Evolutionary conservation across 2,888 invertebrate species (phyloP).

Genomic region (Tiliacea citrago): DNA sequence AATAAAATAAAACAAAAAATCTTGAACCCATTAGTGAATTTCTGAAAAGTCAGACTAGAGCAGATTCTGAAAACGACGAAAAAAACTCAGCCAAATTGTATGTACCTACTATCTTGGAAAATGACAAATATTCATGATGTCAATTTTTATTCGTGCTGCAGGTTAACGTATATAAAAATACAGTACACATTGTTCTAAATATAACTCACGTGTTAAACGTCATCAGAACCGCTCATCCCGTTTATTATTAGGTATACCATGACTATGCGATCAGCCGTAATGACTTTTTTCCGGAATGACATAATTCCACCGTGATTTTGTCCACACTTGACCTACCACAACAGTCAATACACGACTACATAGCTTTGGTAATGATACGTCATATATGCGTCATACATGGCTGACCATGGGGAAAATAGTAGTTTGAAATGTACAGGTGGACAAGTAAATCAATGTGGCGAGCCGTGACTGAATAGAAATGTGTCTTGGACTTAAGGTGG

Average conservation of each 20-base stretch:
- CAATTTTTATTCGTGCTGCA: not conserved
- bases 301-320: slow-evolving; percentile 23
- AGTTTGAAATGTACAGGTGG: slow-evolving; percentile 45
- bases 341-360: slow-evolving; percentile 21
- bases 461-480: not conserved
- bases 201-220: slow-evolving; percentile 14
- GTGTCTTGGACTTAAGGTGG: not conserved
- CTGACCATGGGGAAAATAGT: slow-evolving; percentile 72
- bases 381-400: slow-evolving; percentile 71
- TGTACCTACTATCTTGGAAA: not conserved
- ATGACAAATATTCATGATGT: not conserved
- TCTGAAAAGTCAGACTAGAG: too few relatives aligned
- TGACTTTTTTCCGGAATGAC: slow-evolving; percentile 31
- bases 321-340: slow-evolving; percentile 47
- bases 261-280: not conserved
- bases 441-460: slow-evolving; percentile 5
- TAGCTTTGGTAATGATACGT: slow-evolving; percentile 61
- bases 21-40: not conserved
- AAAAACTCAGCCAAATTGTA: not conserved
- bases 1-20: too few relatives aligned
- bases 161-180: too few relatives aligned
- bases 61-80: not conserved
- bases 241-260: slow-evolving; percentile 20
- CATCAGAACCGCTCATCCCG: slow-evolving; percentile 2
- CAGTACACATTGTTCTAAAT: slow-evolving; percentile 12